Conservation (phyloP, 2,888 invertebrate genomes). For the Orchesellides sinensis region DNA sequence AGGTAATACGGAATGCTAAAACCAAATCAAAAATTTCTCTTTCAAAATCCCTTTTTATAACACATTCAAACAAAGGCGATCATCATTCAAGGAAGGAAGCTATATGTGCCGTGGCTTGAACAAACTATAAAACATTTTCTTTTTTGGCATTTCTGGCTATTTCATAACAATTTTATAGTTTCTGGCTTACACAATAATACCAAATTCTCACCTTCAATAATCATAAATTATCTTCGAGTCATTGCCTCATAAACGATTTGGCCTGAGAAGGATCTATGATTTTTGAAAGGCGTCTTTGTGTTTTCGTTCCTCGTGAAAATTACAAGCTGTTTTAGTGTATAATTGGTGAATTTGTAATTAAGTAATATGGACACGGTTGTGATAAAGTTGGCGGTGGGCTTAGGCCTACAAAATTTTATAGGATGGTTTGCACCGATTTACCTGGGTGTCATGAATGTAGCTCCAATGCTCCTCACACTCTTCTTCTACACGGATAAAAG, state of each 20-base stretch:
- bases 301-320: too few species aligned
- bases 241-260: too few species aligned
- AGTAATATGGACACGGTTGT: conserved; percentile 59
- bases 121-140: not conserved
- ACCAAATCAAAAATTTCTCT: conserved; percentile 20
- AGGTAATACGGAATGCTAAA: too few species aligned
- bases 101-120: not conserved
- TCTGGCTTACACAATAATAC: too few species aligned
- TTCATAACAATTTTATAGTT: too few species aligned
- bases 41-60: conserved; percentile 23
- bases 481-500: conserved; percentile 63
- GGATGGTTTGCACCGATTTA: conserved; percentile 56
- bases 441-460: conserved; percentile 35
- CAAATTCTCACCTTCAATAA: too few species aligned
- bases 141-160: too few species aligned
- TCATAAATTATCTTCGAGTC: too few species aligned
- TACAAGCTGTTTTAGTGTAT: too few species aligned
- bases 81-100: not conserved
- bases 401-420: conserved; percentile 50
- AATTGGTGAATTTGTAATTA: too few species aligned
- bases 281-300: too few species aligned
- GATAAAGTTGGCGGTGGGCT: conserved; percentile 42
- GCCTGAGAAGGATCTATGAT: too few species aligned
- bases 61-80: not conserved
- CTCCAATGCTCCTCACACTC: conserved; percentile 43